Evolutionary conservation across 2,113 vertebrate species (phyloP).

Genomic region (Montifringilla adamsi): DNA sequence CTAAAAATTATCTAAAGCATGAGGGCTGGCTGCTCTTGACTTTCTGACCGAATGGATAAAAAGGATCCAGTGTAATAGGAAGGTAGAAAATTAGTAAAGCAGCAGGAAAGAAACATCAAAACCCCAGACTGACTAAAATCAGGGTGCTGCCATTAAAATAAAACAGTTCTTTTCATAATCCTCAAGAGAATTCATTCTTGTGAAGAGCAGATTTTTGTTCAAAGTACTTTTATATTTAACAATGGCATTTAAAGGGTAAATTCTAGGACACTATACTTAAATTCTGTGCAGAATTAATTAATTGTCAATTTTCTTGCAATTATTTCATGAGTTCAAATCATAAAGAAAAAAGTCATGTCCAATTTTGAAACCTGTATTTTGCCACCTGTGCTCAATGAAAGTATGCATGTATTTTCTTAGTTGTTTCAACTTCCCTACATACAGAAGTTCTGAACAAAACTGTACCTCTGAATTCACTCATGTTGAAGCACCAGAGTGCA

Average conservation of each 20-base stretch:
- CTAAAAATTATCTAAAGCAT: background rate
- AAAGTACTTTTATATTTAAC: background rate
- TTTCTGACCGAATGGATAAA: background rate
- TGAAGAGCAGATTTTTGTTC: background rate
- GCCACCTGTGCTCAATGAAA: background rate
- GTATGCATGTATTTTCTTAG: background rate
- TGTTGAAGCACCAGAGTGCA: background rate
- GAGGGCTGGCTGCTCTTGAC: background rate
- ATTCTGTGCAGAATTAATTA: background rate
- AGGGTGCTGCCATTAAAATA: background rate
- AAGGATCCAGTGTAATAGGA: background rate
- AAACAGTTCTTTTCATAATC: background rate
- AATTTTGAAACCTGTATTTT: background rate
- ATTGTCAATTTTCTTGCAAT: background rate
- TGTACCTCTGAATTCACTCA: background rate
- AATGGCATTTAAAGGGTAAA: background rate
- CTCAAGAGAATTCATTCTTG: background rate
- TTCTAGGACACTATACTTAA: background rate
- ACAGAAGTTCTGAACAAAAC: background rate
- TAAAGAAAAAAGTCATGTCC: background rate
- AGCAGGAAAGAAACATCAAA: background rate
- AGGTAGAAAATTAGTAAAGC: background rate
- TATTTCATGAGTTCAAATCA: background rate
- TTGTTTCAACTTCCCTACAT: background rate
- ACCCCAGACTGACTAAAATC: background rate